Conservation (phyloP, 1,140 invertebrate genomes). For the Spodoptera litura region DNA sequence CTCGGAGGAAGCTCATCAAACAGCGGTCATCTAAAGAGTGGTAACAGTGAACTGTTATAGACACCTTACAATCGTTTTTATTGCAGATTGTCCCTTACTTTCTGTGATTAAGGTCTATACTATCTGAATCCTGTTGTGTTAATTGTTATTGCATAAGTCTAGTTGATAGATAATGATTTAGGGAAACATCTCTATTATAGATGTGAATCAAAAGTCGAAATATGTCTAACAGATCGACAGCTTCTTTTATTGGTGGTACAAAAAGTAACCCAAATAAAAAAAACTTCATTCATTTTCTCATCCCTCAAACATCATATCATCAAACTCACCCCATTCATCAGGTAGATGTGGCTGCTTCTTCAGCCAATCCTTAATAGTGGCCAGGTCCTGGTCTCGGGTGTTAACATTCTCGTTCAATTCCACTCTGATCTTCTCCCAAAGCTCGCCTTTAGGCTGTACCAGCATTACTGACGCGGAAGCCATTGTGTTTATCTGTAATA, state of each 20-base stretch:
- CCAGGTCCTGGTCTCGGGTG: conserved; percentile 89
- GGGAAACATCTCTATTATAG: too few relatives aligned
- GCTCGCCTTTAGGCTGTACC: conserved; percentile 90
- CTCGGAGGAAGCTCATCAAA: conserved; percentile 92
- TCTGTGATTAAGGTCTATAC: too few relatives aligned
- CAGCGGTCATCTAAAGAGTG: conserved; percentile 88
- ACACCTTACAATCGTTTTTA: too few relatives aligned
- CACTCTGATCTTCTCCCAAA: conserved; percentile 90
- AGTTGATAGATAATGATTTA: too few relatives aligned
- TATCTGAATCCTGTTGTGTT: too few relatives aligned
- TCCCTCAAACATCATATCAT: neutral
- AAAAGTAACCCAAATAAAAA: too few relatives aligned
- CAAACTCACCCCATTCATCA: conserved; percentile 88
- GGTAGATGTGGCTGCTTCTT: conserved; percentile 92
- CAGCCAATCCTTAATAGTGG: conserved; percentile 92
- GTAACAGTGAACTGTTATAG: conserved; percentile 28
- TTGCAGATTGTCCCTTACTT: too few relatives aligned
- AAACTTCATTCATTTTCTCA: neutral
- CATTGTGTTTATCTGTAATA: conserved; percentile 60
- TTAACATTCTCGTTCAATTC: conserved; percentile 91
- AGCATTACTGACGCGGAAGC: conserved; percentile 82
- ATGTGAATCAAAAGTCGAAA: too few relatives aligned
- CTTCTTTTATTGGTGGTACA: too few relatives aligned
- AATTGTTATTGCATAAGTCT: too few relatives aligned
- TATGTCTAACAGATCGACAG: too few relatives aligned